Conservation (phyloP, 2,888 invertebrate genomes). For the Nemotelus nigrinus region DNA sequence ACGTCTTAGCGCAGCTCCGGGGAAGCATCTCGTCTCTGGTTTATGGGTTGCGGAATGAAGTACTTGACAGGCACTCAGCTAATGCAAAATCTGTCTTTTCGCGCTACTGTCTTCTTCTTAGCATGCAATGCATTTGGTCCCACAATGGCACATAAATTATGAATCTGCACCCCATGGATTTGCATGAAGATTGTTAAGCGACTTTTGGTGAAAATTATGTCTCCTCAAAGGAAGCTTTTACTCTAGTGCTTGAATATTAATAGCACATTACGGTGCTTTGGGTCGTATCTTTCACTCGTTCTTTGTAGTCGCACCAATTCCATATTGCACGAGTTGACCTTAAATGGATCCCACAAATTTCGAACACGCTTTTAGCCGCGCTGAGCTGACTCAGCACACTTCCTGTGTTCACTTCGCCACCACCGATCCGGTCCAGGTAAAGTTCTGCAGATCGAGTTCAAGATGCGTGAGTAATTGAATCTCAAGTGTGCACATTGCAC, state of each 20-base stretch:
- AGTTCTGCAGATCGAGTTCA: not conserved
- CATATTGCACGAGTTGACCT: not conserved
- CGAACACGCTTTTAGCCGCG: not conserved
- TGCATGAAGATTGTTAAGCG: too few relatives aligned
- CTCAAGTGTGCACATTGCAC: conserved; percentile 13
- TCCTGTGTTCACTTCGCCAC: conserved; percentile 21
- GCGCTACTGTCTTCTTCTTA: not conserved
- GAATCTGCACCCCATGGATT: too few relatives aligned
- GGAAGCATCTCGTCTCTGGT: not conserved
- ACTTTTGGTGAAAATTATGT: too few relatives aligned
- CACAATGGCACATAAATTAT: too few relatives aligned
- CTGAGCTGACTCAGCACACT: conserved; percentile 7
- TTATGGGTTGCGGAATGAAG: not conserved
- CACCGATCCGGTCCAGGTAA: not conserved
- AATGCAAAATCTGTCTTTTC: not conserved
- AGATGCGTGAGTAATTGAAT: conserved; percentile 37
- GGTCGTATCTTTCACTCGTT: too few relatives aligned
- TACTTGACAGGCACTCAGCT: conserved; percentile 1
- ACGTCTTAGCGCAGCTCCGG: not conserved
- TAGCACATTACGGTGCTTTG: too few relatives aligned
- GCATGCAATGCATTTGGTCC: too few relatives aligned
- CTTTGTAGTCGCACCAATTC: too few relatives aligned
- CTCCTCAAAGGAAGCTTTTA: too few relatives aligned
- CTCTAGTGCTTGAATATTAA: too few relatives aligned
- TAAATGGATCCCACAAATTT: not conserved